phyloP scores from a whole-genome alignment of 1,140 invertebrate species.

The Eciton burchellii region DNA sequence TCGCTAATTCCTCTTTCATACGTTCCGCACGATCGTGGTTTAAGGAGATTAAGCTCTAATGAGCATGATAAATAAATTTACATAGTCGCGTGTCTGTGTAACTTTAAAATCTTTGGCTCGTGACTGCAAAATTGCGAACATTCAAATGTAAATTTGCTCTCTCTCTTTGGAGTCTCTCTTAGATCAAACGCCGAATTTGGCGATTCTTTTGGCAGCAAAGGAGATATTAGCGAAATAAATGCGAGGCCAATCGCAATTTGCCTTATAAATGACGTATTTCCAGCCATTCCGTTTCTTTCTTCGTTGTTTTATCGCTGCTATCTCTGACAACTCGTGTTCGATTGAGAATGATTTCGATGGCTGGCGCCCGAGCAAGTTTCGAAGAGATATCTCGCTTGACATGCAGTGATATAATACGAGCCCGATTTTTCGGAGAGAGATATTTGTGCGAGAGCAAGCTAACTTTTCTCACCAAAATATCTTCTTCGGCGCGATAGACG shows the following conservation, averaged over 20 bases:
- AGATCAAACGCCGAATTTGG: slow-evolving; percentile 30
- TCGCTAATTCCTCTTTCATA: slow-evolving; percentile 2
- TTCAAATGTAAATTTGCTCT: slow-evolving; percentile 41
- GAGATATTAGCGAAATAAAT: slow-evolving; percentile 46
- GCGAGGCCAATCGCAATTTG: slow-evolving; percentile 37
- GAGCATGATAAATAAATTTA: slow-evolving; percentile 34
- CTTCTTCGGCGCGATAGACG: slow-evolving; percentile 42
- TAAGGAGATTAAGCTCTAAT: slow-evolving; percentile 27
- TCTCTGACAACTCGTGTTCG: slow-evolving; percentile 48
- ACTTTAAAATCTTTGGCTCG: slow-evolving; percentile 14
- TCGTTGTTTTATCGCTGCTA: slow-evolving; percentile 48
- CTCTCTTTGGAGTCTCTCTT: slow-evolving; percentile 22
- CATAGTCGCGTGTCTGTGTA: slow-evolving; percentile 14
- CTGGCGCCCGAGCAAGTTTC: slow-evolving; percentile 53
- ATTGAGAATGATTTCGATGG: slow-evolving; percentile 50
- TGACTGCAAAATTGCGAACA: slow-evolving; percentile 22
- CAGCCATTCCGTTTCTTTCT: slow-evolving; percentile 22
- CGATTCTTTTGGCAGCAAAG: slow-evolving; percentile 9
- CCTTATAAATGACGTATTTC: slow-evolving; percentile 29
- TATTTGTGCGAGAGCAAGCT: slow-evolving; percentile 54
- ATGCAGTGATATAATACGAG: slow-evolving; percentile 59
- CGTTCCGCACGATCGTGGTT: slow-evolving; percentile 2
- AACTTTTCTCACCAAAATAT: slow-evolving; percentile 50
- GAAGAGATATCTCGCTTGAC: slow-evolving; percentile 56
- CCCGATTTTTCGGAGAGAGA: slow-evolving; percentile 43